A percentile compares a stretch with the other conserved stretches of the same genome.
These are phyloP conservation scores for Apaloderma vittatum DNA, from an alignment of 2,113 vertebrate species.

Conservation along the genomic window DNA sequence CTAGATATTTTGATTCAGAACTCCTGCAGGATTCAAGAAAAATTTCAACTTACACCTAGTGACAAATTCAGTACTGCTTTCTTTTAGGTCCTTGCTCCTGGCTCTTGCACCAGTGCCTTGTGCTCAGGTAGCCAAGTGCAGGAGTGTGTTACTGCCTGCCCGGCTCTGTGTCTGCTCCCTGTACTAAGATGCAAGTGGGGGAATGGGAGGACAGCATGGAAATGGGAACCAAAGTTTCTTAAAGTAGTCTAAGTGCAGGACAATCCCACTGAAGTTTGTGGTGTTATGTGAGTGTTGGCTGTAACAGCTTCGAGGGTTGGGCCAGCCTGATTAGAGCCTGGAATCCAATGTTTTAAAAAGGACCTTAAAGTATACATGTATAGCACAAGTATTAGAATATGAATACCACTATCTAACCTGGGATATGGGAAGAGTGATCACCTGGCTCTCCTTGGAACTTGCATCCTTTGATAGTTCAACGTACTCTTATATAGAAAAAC, in stretches of 20 bases:
- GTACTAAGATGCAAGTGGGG: not conserved
- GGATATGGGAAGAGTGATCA: not conserved
- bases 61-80: not conserved
- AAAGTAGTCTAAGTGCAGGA: not conserved
- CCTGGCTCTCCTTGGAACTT: not conserved
- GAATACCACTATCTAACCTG: not conserved
- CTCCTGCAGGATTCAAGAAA: not conserved
- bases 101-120: not conserved
- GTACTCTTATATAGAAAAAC: not conserved
- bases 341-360: not conserved
- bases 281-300: not conserved
- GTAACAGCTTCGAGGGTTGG: not conserved
- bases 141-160: not conserved
- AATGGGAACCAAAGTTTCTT: not conserved
- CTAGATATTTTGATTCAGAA: slow-evolving; percentile 9
- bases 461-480: not conserved
- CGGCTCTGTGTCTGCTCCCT: not conserved
- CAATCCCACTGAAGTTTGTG: not conserved
- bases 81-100: not conserved
- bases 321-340: not conserved
- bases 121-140: not conserved
- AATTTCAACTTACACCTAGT: not conserved
- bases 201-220: not conserved
- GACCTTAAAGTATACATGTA: not conserved
- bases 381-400: not conserved